Conservation (phyloP, 2,888 invertebrate genomes). For the Cancer borealis region DNA sequence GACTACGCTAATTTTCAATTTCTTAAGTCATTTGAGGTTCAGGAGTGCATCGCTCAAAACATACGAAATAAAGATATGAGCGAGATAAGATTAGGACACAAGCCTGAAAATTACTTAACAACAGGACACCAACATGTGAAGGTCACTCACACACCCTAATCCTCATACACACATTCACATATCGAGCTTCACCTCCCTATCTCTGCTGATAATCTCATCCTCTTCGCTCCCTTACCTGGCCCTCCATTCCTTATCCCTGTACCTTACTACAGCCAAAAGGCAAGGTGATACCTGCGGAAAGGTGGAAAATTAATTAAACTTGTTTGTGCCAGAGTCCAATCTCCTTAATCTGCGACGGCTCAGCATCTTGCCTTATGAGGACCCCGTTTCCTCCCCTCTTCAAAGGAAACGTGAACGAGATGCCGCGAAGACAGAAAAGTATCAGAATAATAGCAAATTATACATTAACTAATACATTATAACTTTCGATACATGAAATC, state of each 20-base stretch:
- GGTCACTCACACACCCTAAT: background rate
- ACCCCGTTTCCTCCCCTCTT: slow-evolving; percentile 12
- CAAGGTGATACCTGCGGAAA: slow-evolving; percentile 46
- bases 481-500: background rate
- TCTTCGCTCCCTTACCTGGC: background rate
- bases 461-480: background rate
- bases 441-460: background rate
- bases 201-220: background rate
- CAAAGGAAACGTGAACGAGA: background rate
- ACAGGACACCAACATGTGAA: background rate
- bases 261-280: background rate
- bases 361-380: slow-evolving; percentile 29
- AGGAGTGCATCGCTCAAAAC: background rate
- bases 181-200: background rate
- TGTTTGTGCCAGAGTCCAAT: slow-evolving; percentile 57
- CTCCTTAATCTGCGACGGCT: slow-evolving; percentile 45
- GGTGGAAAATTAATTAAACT: slow-evolving; percentile 60
- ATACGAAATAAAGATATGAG: background rate
- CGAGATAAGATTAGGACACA: background rate
- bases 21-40: background rate
- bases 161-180: background rate
- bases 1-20: background rate
- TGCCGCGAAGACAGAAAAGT: background rate
- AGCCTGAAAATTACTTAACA: background rate
- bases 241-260: background rate